phyloP scores from a whole-genome alignment of 1,140 invertebrate species.

The Trigoniulus corallinus region DNA sequence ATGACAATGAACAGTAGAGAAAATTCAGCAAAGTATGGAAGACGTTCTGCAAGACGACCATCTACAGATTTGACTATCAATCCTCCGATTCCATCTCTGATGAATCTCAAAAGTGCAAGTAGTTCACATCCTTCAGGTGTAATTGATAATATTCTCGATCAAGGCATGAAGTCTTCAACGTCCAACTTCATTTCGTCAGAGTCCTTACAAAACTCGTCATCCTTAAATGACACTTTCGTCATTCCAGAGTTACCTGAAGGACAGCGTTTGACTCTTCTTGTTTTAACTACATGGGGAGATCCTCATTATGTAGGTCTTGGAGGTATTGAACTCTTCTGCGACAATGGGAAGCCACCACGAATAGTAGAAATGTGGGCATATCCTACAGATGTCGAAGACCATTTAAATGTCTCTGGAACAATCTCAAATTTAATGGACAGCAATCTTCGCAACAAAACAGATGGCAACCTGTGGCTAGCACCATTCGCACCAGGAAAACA shows the following conservation, averaged over 20 bases:
- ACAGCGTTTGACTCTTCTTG: constrained; percentile 43
- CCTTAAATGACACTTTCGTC: constrained; percentile 21
- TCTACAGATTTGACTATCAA: background rate
- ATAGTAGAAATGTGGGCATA: constrained; percentile 11
- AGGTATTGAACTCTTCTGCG: constrained; percentile 57
- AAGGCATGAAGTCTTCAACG: background rate
- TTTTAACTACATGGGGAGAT: constrained; percentile 66
- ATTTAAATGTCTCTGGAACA: constrained; percentile 21
- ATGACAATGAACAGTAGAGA: too few relatives aligned
- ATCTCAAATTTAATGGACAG: constrained; percentile 48
- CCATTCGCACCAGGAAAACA: constrained; percentile 37
- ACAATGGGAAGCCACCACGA: constrained; percentile 32
- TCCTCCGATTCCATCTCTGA: background rate
- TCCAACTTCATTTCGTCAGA: background rate
- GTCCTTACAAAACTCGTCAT: background rate
- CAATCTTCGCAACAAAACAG: constrained; percentile 50
- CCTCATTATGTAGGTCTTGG: constrained; percentile 60
- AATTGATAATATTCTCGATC: background rate
- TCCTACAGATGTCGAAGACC: background rate
- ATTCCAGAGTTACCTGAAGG: constrained; percentile 60
- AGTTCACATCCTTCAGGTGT: background rate
- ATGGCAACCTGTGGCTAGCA: constrained; percentile 55
- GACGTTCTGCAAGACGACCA: background rate
- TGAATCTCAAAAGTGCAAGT: background rate
- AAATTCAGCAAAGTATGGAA: constrained; percentile 4